Percentiles rank a stretch among this genome's conserved stretches.
Conservation (phyloP, 2,888 invertebrate genomes). For the Ophion ellenae region DNA sequence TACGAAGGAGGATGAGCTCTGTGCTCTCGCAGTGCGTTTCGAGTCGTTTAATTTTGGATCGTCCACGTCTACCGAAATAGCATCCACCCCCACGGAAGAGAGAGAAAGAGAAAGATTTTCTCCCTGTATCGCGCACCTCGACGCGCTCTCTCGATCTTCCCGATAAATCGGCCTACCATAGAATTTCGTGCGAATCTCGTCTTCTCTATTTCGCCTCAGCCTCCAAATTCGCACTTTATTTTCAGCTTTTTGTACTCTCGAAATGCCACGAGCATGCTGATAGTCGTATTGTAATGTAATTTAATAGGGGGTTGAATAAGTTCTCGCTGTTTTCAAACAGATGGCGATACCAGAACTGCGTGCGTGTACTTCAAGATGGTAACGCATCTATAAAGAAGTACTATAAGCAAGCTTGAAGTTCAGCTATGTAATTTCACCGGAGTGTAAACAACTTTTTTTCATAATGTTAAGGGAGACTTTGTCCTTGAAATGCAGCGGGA, state of each 20-base stretch:
- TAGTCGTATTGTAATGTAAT: neutral
- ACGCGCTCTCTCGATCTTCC: slow-evolving; percentile 1
- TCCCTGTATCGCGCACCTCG: slow-evolving; percentile 16
- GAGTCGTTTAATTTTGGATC: slow-evolving; percentile 79
- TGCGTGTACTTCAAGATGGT: too few relatives aligned
- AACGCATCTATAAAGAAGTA: too few relatives aligned
- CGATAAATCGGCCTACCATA: neutral
- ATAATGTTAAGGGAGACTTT: too few relatives aligned
- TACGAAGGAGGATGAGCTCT: slow-evolving; percentile 49
- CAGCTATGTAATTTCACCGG: too few relatives aligned
- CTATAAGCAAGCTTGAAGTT: too few relatives aligned
- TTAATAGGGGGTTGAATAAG: neutral
- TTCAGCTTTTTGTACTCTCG: neutral
- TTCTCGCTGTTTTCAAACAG: too few relatives aligned
- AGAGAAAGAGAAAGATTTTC: slow-evolving; percentile 13
- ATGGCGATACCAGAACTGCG: too few relatives aligned
- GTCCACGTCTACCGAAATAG: slow-evolving; percentile 74
- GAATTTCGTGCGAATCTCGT: slow-evolving; percentile 4
- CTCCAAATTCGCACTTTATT: neutral
- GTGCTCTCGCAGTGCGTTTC: slow-evolving; percentile 72
- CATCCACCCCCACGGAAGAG: slow-evolving; percentile 70
- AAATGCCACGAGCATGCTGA: neutral
- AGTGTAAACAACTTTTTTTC: too few relatives aligned
- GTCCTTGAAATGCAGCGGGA: too few relatives aligned
- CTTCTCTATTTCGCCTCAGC: slow-evolving; percentile 6